Percentiles rank a stretch among this genome's conserved stretches.
Conservation (phyloP, 2,113 vertebrate species). For the Periophthalmodon schlosseri region DNA sequence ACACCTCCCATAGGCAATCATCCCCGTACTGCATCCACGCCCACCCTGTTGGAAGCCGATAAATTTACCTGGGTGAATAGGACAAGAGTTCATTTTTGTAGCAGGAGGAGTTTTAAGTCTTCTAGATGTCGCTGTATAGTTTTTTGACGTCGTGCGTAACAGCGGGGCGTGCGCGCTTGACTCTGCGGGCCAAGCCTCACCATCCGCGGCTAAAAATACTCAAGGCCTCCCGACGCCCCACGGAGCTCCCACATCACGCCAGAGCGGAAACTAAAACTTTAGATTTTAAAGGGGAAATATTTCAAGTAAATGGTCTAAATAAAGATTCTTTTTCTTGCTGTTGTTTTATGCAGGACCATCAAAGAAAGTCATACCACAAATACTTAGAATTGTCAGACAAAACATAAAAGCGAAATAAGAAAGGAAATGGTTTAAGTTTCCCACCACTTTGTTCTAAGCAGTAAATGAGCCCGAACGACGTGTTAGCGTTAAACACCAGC, state of each 20-base stretch:
- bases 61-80: background rate
- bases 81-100: conserved; percentile 25
- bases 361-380: conserved; percentile 43
- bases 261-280: background rate
- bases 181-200: conserved; percentile 53
- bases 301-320: background rate
- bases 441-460: background rate
- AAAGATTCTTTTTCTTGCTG: background rate
- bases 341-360: conserved; percentile 6
- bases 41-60: background rate
- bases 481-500: background rate
- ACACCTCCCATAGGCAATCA: no score
- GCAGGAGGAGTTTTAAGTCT: conserved; percentile 46
- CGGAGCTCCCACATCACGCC: conserved; percentile 22
- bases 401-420: conserved; percentile 26
- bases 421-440: background rate
- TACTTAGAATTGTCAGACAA: conserved; percentile 28
- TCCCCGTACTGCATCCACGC: background rate
- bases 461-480: background rate
- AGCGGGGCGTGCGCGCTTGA: conserved; percentile 50
- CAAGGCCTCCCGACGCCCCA: conserved; percentile 55
- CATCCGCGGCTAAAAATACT: conserved; percentile 70
- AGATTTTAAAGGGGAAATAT: background rate
- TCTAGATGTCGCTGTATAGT: conserved; percentile 56
- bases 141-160: conserved; percentile 53